phyloP scores from a whole-genome alignment of 2,797 vertebrate species.

The Craterocephalus amniculus region DNA sequence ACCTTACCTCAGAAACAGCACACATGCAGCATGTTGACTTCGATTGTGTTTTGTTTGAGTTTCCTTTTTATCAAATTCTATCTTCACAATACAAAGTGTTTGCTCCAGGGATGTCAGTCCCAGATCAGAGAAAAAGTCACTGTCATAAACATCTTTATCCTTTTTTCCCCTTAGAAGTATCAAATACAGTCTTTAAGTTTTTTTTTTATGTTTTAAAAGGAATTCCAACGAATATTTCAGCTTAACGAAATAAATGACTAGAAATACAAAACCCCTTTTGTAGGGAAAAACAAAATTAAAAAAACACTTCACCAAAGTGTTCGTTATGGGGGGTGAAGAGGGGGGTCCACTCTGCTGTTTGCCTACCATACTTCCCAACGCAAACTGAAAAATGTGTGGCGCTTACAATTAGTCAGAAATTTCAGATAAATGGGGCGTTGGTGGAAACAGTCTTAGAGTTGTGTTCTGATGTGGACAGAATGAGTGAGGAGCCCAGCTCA shows the following conservation, averaged over 20 bases:
- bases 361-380: constrained; percentile 35
- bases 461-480: constrained; percentile 72
- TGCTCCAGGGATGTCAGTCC: neutral
- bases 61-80: neutral
- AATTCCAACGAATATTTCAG: no score
- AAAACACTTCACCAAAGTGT: no score
- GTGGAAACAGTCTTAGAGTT: constrained; percentile 60
- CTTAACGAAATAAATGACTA: no score
- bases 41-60: neutral
- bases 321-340: neutral
- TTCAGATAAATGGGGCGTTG: constrained; percentile 76
- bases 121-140: neutral
- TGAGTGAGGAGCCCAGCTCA: constrained; percentile 60
- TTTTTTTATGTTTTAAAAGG: no score
- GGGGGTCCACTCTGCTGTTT: constrained; percentile 12
- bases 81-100: neutral
- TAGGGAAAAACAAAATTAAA: no score
- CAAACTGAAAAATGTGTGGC: constrained; percentile 50
- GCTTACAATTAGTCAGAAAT: constrained; percentile 71
- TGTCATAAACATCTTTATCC: no score
- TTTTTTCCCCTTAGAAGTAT: no score
- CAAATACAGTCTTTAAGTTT: no score
- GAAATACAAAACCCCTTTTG: no score
- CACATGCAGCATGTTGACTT: neutral
- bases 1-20: neutral